phyloP scores from a whole-genome alignment of 2,113 vertebrate genomes.

The Antechinus stuartii region DNA sequence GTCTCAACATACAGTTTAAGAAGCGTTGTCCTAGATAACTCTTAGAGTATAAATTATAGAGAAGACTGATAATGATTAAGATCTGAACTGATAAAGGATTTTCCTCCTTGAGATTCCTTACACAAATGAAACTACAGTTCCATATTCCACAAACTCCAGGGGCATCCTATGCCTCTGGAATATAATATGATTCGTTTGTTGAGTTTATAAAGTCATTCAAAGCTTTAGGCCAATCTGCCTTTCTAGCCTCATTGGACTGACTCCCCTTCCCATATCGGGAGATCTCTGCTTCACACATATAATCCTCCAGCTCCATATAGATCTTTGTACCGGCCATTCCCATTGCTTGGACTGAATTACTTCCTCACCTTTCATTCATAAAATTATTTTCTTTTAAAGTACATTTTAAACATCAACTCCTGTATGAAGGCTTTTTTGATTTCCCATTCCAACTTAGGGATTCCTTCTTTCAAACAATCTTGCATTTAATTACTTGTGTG shows the following conservation, averaged over 20 bases:
- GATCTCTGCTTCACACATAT: background rate
- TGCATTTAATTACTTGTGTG: background rate
- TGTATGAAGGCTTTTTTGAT: background rate
- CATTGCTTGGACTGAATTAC: background rate
- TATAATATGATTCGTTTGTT: too few species aligned
- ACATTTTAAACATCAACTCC: background rate
- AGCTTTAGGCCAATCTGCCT: background rate
- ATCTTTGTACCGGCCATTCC: background rate
- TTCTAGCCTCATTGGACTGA: background rate
- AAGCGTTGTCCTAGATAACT: too few species aligned
- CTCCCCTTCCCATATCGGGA: background rate
- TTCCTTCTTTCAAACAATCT: too few species aligned
- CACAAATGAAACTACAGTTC: too few species aligned
- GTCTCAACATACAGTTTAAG: too few species aligned
- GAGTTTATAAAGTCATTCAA: background rate
- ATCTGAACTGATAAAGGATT: too few species aligned
- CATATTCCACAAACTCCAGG: too few species aligned
- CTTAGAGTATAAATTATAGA: too few species aligned
- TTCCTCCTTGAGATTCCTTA: too few species aligned
- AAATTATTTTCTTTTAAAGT: background rate
- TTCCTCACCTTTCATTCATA: background rate
- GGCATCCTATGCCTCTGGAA: too few species aligned
- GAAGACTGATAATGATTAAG: too few species aligned
- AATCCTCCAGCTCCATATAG: background rate
- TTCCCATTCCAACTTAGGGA: too few species aligned